Evolutionary conservation across 1,140 invertebrate species (phyloP), one percentile per base, ranked within the genome.

Genomic region (Monochamus saltuarius): DNA sequence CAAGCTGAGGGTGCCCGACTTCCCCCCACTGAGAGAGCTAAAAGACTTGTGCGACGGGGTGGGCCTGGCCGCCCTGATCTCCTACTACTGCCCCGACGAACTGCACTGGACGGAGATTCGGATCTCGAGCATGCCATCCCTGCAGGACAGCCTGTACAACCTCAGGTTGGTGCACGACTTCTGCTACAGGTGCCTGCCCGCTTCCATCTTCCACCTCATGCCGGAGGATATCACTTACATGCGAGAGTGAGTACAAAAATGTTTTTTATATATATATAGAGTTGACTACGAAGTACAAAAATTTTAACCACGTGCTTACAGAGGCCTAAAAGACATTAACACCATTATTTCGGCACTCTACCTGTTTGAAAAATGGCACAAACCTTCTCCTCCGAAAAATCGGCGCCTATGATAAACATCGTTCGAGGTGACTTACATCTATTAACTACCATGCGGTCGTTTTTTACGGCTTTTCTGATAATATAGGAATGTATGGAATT

Each of bases 141-240:
- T 93, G 40, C 87, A 89, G 59, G 95, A 98, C 78, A 97, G 94
- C 54, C 84, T 98, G 62, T 92, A 96, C 80, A 99, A 99, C 81
- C 85, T 99, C 22, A 86, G 90, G 67, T 81, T 97, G 65, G 88
- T 98, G 42, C 86, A 91, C 72, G 85, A 88, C 67, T 98, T 98
- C 80, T 98, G 94, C 76, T 78, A 84, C 64, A 84, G 86, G 75
- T 84, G 85, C 75, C 84, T 98, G 73, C 93, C 94, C 62, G 88
- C 89, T 77, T 88, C 91, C 70, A 89, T 94, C 73, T 97, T 97
- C 81, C 95, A 98, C 76, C 91, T 98, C 83, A 88, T 89, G 74
- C 92, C 94, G 39, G 95, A 98, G 77, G 97, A 99, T 77, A 87
- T 99, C 49, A 90, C 97, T 22, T 98, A 97, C 74, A 91, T 96